Evolutionary conservation across 2,888 invertebrate genomes (phyloP).

Genomic region (Drosophila multiciliata): DNA sequence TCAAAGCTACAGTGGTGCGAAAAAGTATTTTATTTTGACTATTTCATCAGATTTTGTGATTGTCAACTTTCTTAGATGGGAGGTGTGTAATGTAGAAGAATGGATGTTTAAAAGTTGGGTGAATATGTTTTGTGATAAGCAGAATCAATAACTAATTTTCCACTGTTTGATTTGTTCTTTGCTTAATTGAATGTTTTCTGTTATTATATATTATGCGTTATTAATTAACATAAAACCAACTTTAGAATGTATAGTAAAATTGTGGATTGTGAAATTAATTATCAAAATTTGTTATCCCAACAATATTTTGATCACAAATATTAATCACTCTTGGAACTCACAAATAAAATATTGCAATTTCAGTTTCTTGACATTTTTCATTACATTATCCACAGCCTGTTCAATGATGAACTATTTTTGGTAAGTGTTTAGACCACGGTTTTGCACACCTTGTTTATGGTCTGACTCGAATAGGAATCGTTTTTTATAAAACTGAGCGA

Average conservation of each 20-base stretch:
- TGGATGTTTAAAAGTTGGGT: background rate
- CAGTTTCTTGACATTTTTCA: background rate
- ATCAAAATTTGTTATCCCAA: background rate
- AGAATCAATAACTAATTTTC: background rate
- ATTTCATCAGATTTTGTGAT: background rate
- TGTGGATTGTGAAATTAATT: background rate
- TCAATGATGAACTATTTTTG: background rate
- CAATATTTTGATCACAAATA: background rate
- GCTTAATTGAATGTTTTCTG: too few species aligned
- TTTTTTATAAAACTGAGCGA: constrained; percentile 45
- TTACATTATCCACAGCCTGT: background rate
- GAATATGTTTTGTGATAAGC: background rate
- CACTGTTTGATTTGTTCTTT: too few species aligned
- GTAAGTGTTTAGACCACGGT: constrained; percentile 27
- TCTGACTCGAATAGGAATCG: constrained; percentile 47
- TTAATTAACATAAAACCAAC: too few species aligned
- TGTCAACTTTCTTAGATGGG: background rate
- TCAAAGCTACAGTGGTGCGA: constrained; percentile 26
- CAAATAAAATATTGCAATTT: background rate
- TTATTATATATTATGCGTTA: too few species aligned
- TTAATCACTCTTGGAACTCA: background rate
- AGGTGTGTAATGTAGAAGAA: background rate
- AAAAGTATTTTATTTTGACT: background rate
- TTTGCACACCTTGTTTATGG: constrained; percentile 46
- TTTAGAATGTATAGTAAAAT: background rate